Evolutionary conservation across 1,140 invertebrate species (phyloP), one percentile per base, ranked within the genome.

Genomic region (Acromyrmex charruanus): DNA sequence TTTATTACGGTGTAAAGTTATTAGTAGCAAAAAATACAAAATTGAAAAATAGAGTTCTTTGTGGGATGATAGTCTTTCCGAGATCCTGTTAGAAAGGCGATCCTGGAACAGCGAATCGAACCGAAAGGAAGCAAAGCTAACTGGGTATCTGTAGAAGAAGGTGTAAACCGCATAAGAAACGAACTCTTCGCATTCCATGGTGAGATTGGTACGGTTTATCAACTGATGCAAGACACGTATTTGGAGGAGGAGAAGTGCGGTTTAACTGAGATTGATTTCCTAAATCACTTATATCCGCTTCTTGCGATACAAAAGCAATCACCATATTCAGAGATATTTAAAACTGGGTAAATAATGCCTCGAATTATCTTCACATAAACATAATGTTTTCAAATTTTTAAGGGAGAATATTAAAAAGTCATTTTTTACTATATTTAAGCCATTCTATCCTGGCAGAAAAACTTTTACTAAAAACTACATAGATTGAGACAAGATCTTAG

Each of bases 181-280:
- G 14, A 51, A 16, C 49, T 51, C 14, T 51, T 51, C 49, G 49
- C 49, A 51, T 51, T 51, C 14, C 49, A 51, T 9, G 49, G 96
- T 93, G 96, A 97, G 91, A 94, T 93, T 2, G 96, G 96, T 2
- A 93, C 96, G 0, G 96, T 96, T 0, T 97, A 97, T 91, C 96
- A 97, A 90, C 92, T 97, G 39, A 96, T 97, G 16, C 95, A 96
- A 58, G 96, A 97, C 92, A 97, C 96, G 79, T 97, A 96, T 88
- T 91, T 95, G 6, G 97, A 97, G 93, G 95, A 96, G 3, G 96
- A 97, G 92, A 97, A 97, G 93, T 97, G 97, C 91, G 96, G 96
- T 0, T 92, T 97, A 1, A 94, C 96, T 63, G 96, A 97, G 92
- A 96, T 97, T 87, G 95, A 96, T 88, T 96, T 96, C 82, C 87